phyloP scores from a whole-genome alignment of 30 jellyfish, hydroid and myxozoan species.

The Hydractinia symbiolongicarpus region DNA sequence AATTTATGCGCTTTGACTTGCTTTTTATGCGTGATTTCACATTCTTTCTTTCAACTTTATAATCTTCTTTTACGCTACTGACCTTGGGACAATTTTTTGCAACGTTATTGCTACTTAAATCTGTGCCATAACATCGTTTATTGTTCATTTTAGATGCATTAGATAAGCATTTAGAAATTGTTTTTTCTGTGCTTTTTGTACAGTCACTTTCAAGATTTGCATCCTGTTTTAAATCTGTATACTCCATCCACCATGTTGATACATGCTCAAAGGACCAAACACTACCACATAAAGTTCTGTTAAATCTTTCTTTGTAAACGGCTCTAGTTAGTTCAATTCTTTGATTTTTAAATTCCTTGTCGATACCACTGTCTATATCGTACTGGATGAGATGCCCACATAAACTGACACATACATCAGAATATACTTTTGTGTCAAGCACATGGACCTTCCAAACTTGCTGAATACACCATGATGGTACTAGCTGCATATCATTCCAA shows the following conservation, averaged over 20 bases:
- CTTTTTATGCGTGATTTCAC: too few species aligned
- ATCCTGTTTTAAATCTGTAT: neutral
- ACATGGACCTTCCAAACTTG: constrained; percentile 28
- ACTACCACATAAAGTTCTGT: neutral
- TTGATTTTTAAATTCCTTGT: neutral
- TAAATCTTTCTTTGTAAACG: constrained; percentile 25
- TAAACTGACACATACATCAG: neutral
- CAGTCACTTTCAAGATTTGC: too few species aligned
- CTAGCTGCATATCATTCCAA: constrained; percentile 2
- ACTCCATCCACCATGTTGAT: neutral
- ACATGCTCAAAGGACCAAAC: constrained; percentile 19
- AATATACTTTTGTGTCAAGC: neutral
- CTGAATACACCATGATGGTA: constrained; percentile 19
- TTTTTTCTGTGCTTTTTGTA: too few species aligned
- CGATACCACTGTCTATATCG: neutral
- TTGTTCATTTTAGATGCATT: neutral
- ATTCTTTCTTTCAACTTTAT: too few species aligned
- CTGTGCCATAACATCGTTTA: neutral
- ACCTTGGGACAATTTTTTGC: neutral
- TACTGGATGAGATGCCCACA: constrained; percentile 14
- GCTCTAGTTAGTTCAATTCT: neutral
- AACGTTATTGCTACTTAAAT: neutral
- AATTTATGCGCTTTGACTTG: neutral
- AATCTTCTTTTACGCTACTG: neutral
- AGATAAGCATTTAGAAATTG: too few species aligned